Percentiles rank a stretch among this genome's conserved stretches.
Evolutionary conservation across 2,888 invertebrate genomes (phyloP).

Genomic region (Drosophila neotestacea): DNA sequence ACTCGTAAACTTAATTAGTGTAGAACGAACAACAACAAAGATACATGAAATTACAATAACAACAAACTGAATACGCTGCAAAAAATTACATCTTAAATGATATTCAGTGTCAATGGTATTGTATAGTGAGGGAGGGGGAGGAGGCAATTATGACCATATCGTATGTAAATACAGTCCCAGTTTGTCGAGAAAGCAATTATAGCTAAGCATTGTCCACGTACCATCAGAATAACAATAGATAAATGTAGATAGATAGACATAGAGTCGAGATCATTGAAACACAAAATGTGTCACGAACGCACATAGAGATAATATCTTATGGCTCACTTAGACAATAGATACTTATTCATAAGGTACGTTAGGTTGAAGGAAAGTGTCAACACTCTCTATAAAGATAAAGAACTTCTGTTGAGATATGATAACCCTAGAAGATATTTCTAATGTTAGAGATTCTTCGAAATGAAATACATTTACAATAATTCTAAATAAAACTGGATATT

Average conservation of each 20-base stretch:
- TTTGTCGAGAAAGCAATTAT: constrained; percentile 34
- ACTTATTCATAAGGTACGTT: not conserved
- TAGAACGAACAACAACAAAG: constrained; percentile 14
- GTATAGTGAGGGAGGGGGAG: not conserved
- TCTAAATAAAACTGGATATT: not conserved
- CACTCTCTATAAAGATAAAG: constrained; percentile 1
- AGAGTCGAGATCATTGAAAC: constrained; percentile 19
- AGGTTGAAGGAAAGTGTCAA: not conserved
- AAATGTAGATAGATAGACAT: not conserved
- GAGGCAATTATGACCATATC: constrained; percentile 8
- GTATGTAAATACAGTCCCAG: not conserved
- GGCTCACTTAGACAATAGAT: not conserved
- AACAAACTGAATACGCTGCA: constrained; percentile 19
- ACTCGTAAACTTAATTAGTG: constrained; percentile 69
- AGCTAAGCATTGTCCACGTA: constrained; percentile 7
- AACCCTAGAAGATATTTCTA: not conserved
- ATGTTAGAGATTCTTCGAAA: not conserved
- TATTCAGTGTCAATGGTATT: constrained; percentile 69
- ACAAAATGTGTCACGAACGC: constrained; percentile 21
- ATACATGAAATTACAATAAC: not conserved
- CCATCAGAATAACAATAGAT: constrained; percentile 14
- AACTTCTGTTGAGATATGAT: not conserved
- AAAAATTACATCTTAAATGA: constrained; percentile 48
- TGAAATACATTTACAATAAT: not conserved
- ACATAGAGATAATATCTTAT: constrained; percentile 8